Base-by-base conservation (phyloP, 2,888 invertebrate species). In the Catocala nupta region DNA sequence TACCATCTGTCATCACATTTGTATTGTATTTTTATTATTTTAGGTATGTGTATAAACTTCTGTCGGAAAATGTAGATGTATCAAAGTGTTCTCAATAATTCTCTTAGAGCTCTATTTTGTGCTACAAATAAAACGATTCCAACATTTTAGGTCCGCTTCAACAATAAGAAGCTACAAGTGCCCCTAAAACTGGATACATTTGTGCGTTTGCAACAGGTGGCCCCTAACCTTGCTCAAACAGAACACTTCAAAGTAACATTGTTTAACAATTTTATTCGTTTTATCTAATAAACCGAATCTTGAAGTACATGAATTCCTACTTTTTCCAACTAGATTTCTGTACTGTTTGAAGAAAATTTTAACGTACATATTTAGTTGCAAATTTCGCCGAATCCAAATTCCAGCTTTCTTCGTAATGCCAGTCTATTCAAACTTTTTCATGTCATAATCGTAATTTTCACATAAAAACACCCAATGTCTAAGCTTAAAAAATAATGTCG, bases 151-250 rank as follows among this genome's bases (percentile, higher is more conserved):
- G 50, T 48, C 8, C 59, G n/a, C 55, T 55, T 9, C 45, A 58
- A 54, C 67, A 59, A 63, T 69, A 71, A 65, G 59, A 69, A 75
- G 64, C 72, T 61, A 69, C 65, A 66, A 70, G 68, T 75, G 64
- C 62, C 56, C 13, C 68, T 68, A 68, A 70, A 61, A 55, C 63
- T 59, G 62, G 77, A 55, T 66, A 62, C 64, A 39, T 42, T 51
- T 54, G 59, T 70, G 44, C 54, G 55, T 66, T 63, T 55, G 61
- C 78, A 77, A 77, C 76, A 78, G 73, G 76, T 77, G 66, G 68
- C 52, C 54, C 51, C 49, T 64, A 61, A 64, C 67, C 73, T 77
- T 67, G 71, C 43, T 55, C 62, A 48, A 64, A 68, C 66, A 59
- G 54, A 45, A 39, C 59, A 63, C 63, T 66, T 70, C 65, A 64